These are phyloP conservation scores for Caenorhabditis sp. DNA, from an alignment of 2,888 invertebrate species.

Conservation along the genomic window DNA sequence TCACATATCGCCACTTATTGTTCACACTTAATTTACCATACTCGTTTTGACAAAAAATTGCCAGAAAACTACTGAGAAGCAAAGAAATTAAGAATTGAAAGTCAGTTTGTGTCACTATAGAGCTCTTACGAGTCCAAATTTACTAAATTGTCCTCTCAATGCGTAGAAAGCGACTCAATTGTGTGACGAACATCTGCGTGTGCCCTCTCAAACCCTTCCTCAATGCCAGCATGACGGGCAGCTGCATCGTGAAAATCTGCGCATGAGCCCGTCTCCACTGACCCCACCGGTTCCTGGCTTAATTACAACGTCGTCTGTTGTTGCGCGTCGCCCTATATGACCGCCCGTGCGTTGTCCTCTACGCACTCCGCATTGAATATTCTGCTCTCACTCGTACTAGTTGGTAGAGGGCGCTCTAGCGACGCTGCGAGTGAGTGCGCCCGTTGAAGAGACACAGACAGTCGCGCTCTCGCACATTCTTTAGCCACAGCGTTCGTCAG, in stretches of 20 bases:
- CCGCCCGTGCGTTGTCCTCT: slow-evolving; percentile 26
- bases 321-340: slow-evolving; percentile 13
- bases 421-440: slow-evolving; percentile 9
- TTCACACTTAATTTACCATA: too few relatives aligned
- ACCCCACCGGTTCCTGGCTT: slow-evolving; percentile 1
- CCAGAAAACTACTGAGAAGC: too few relatives aligned
- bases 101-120: too few relatives aligned
- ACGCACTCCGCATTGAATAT: slow-evolving; percentile 26
- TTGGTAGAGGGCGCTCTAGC: slow-evolving; percentile 7
- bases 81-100: too few relatives aligned
- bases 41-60: too few relatives aligned
- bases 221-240: too few relatives aligned
- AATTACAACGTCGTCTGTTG: slow-evolving; percentile 5
- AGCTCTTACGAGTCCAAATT: too few relatives aligned
- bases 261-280: not conserved
- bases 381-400: slow-evolving; percentile 41
- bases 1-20: too few relatives aligned
- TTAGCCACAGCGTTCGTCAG: slow-evolving; percentile 25
- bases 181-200: slow-evolving; percentile 3
- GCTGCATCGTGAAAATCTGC: slow-evolving; percentile 4
- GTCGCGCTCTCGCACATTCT: slow-evolving; percentile 47
- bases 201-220: too few relatives aligned
- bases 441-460: slow-evolving; percentile 9
- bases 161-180: too few relatives aligned
- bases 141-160: too few relatives aligned